phyloP scores from a whole-genome alignment of 2,888 invertebrate species.

The Drosophila nr. fundita region DNA sequence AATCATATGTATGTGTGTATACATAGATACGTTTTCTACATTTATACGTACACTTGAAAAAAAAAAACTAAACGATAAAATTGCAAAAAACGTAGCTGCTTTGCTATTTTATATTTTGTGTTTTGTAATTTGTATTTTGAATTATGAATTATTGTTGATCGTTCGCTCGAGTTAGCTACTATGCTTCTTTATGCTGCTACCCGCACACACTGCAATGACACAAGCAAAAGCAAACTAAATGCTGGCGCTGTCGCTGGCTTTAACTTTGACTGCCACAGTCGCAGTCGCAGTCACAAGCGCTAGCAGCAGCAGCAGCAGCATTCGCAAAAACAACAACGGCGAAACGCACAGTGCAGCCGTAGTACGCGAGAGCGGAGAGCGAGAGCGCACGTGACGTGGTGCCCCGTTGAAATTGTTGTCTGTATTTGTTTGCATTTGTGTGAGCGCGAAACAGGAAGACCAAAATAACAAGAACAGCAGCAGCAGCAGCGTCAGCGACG shows the following conservation, averaged over 20 bases:
- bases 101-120: conserved; percentile 14
- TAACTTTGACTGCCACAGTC: conserved; percentile 54
- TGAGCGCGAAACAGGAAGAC: conserved; percentile 71
- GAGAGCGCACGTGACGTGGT: conserved; percentile 60
- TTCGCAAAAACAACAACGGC: conserved; percentile 65
- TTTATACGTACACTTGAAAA: conserved; percentile 49
- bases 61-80: conserved; percentile 45
- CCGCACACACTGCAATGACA: conserved; percentile 79
- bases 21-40: neutral
- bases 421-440: conserved; percentile 55
- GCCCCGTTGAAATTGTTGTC: conserved; percentile 31
- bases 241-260: conserved; percentile 59
- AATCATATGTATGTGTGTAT: neutral
- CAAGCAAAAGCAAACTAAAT: conserved; percentile 77
- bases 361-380: conserved; percentile 54
- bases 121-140: conserved; percentile 31
- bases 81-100: conserved; percentile 29
- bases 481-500: conserved; percentile 20
- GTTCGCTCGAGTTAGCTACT: conserved; percentile 30
- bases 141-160: conserved; percentile 34
- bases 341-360: conserved; percentile 56
- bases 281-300: conserved; percentile 38
- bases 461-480: conserved; percentile 55
- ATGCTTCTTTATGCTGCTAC: conserved; percentile 62
- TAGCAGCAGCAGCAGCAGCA: conserved; percentile 40